Conservation (phyloP, 1,140 invertebrate genomes). For the Monochamus saltuarius region DNA sequence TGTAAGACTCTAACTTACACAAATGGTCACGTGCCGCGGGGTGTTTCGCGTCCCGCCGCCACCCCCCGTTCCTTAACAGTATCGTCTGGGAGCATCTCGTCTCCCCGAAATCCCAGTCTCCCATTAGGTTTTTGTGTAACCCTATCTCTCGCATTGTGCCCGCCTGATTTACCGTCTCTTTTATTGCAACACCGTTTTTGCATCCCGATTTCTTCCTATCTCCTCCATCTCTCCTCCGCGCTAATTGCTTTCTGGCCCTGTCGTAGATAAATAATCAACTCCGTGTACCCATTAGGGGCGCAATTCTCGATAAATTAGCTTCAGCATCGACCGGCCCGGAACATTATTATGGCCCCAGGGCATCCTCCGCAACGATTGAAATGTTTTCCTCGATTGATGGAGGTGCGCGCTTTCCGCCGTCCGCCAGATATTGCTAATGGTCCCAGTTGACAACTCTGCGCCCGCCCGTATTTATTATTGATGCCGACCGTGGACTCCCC, state of each 20-base stretch:
- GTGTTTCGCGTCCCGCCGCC: too few relatives aligned
- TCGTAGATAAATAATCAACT: slow-evolving; percentile 10
- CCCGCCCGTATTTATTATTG: too few relatives aligned
- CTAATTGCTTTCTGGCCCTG: slow-evolving; percentile 26
- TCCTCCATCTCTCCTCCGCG: slow-evolving; percentile 17
- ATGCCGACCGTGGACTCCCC: too few relatives aligned
- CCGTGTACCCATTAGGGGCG: slow-evolving; percentile 3
- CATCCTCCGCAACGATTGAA: slow-evolving; percentile 12
- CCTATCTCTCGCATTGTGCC: slow-evolving; percentile 24
- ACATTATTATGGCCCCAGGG: slow-evolving; percentile 10
- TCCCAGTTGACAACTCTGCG: neutral
- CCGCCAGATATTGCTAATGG: slow-evolving; percentile 6
- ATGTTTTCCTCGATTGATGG: slow-evolving; percentile 10
- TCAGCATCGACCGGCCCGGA: slow-evolving; percentile 4
- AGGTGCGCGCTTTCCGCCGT: slow-evolving; percentile 1
- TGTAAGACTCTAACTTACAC: too few relatives aligned
- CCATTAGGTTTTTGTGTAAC: slow-evolving; percentile 19
- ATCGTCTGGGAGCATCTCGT: slow-evolving; percentile 18
- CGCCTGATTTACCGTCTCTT: slow-evolving; percentile 27
- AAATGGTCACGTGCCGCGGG: too few relatives aligned
- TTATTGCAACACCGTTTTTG: slow-evolving; percentile 24
- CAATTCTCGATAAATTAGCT: slow-evolving; percentile 13
- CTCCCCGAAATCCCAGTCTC: slow-evolving; percentile 12
- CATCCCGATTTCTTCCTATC: slow-evolving; percentile 20
- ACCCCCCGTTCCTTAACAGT: slow-evolving; percentile 10